A percentile compares a stretch with the other conserved stretches of the same genome.
These are phyloP conservation scores for Gastracanthus pulcherrimus DNA, from an alignment of 2,888 invertebrate species.

Conservation along the genomic window DNA sequence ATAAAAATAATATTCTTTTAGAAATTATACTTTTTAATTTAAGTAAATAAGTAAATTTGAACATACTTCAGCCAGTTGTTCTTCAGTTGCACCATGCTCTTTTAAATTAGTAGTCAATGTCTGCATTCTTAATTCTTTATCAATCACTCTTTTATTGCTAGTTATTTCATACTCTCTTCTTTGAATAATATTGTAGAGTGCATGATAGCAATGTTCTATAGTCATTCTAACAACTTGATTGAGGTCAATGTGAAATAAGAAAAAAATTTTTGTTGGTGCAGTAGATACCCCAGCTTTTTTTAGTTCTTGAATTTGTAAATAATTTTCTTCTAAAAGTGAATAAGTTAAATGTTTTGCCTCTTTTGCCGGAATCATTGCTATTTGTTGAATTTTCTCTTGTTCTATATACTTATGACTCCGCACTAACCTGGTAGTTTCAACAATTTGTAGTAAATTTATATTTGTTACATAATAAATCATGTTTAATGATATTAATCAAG, in stretches of 20 bases:
- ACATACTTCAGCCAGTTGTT: slow-evolving; percentile 88
- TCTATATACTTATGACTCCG: slow-evolving; percentile 90
- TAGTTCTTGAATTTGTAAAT: slow-evolving; percentile 85
- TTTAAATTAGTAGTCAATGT: slow-evolving; percentile 89
- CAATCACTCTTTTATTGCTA: slow-evolving; percentile 88
- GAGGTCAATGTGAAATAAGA: slow-evolving; percentile 86
- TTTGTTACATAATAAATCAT: neutral
- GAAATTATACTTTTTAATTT: neutral
- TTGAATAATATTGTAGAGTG: slow-evolving; percentile 84
- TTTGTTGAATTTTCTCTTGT: slow-evolving; percentile 93
- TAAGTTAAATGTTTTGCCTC: slow-evolving; percentile 94
- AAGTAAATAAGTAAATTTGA: neutral
- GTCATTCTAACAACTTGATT: slow-evolving; percentile 84
- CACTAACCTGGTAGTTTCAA: slow-evolving; percentile 83
- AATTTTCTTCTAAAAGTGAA: slow-evolving; percentile 89
- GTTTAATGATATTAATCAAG: neutral
- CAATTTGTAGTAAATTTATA: slow-evolving; percentile 19
- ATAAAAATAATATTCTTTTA: slow-evolving; percentile 66
- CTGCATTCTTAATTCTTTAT: slow-evolving; percentile 92
- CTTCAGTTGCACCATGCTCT: slow-evolving; percentile 86
- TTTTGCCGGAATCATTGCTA: slow-evolving; percentile 96
- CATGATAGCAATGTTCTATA: slow-evolving; percentile 85
- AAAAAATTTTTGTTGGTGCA: slow-evolving; percentile 89
- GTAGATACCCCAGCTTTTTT: slow-evolving; percentile 84
- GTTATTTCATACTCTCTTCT: slow-evolving; percentile 83